These are phyloP conservation scores for Sussaba pulchella DNA, from an alignment of 2,888 invertebrate genomes.

Conservation along the genomic window DNA sequence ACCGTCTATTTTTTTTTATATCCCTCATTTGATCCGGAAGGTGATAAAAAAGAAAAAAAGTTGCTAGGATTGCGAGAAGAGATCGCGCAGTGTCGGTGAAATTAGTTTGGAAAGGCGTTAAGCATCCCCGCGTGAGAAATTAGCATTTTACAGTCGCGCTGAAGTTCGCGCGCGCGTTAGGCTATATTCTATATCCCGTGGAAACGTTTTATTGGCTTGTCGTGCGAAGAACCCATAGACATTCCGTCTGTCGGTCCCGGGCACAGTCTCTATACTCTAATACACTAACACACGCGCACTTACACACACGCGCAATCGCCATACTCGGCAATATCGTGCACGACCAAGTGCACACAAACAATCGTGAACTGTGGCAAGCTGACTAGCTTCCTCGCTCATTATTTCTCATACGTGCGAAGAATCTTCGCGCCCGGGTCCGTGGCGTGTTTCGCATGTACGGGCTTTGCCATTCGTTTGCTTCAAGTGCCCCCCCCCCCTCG, in stretches of 20 bases:
- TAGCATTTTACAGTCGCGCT: constrained; percentile 81
- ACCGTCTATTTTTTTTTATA: too few species aligned
- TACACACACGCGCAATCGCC: too few species aligned
- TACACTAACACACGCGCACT: constrained; percentile 41
- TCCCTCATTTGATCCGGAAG: constrained; percentile 41
- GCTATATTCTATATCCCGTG: constrained; percentile 72
- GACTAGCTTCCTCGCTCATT: constrained; percentile 73
- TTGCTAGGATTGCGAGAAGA: constrained; percentile 71
- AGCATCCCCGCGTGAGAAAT: constrained; percentile 75
- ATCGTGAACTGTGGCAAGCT: constrained; percentile 45
- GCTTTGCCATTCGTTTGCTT: constrained; percentile 28
- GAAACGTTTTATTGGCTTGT: constrained; percentile 82
- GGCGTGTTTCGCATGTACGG: too few species aligned
- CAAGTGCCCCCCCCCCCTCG: constrained; percentile 18
- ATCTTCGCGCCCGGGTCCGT: constrained; percentile 67
- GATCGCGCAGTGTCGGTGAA: constrained; percentile 67
- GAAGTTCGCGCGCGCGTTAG: background rate
- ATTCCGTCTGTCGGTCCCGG: constrained; percentile 62
- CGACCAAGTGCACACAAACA: constrained; percentile 49
- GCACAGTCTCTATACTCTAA: constrained; percentile 70
- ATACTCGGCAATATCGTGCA: constrained; percentile 49
- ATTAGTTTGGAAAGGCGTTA: constrained; percentile 78
- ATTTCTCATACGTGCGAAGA: constrained; percentile 71
- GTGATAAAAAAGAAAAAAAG: constrained; percentile 73
- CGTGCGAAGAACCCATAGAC: constrained; percentile 82